A percentile compares a stretch with the other conserved stretches of the same genome.
phyloP scores from a whole-genome alignment of 2,113 vertebrate genomes.

The Xiphias gladius region DNA sequence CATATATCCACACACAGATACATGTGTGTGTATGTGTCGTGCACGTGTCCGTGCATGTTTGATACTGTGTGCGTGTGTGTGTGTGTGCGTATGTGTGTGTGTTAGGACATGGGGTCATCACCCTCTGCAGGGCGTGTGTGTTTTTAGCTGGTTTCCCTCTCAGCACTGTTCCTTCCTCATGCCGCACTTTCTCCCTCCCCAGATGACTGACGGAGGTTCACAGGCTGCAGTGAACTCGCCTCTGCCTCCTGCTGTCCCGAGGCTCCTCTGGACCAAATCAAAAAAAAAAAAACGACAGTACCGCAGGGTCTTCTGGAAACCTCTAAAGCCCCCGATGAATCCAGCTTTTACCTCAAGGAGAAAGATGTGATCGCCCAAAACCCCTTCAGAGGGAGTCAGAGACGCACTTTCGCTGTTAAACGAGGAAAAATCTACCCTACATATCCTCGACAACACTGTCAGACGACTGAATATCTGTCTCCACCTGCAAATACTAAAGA shows the following conservation, averaged over 20 bases:
- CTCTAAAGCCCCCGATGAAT: conserved; percentile 4
- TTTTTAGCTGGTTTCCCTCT: conserved; percentile 65
- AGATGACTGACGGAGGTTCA: conserved; percentile 45
- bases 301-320: neutral
- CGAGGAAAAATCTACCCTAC: neutral
- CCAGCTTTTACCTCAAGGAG: neutral
- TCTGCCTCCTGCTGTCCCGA: conserved; percentile 31
- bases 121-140: conserved; percentile 63
- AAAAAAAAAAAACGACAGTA: conserved; percentile 25
- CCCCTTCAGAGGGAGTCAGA: neutral
- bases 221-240: conserved; percentile 48
- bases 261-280: conserved; percentile 6
- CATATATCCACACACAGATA: neutral
- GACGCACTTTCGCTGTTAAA: neutral
- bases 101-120: conserved; percentile 43
- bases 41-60: conserved; percentile 22
- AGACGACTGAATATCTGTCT: neutral
- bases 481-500: neutral
- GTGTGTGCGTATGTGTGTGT: conserved; percentile 15
- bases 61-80: conserved; percentile 2
- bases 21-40: neutral
- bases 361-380: neutral
- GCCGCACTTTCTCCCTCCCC: conserved; percentile 13
- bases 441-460: neutral
- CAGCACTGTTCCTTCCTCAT: conserved; percentile 31